A percentile compares a stretch with the other conserved stretches of the same genome.
phyloP scores from a whole-genome alignment of 1,140 invertebrate species.

The Polypedilum pembai region DNA sequence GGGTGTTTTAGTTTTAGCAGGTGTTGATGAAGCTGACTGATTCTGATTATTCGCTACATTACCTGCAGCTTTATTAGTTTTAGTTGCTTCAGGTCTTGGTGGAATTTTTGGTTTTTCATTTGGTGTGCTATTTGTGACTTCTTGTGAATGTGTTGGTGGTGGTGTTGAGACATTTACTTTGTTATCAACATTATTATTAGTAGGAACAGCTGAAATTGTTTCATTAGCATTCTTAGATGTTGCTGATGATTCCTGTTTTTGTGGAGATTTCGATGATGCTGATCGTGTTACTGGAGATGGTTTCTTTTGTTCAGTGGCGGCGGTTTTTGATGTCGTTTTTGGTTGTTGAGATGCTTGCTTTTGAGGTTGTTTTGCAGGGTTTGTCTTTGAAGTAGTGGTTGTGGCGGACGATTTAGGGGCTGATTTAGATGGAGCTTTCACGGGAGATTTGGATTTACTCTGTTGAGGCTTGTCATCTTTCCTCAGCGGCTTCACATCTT shows the following conservation, averaged over 20 bases:
- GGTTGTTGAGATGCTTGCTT: background rate
- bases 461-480: background rate
- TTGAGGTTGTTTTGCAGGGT: background rate
- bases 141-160: background rate
- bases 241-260: background rate
- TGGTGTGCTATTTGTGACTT: background rate
- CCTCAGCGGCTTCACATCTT: constrained; percentile 4
- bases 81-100: background rate
- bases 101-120: constrained; percentile 2
- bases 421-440: background rate
- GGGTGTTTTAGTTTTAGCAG: background rate
- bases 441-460: background rate
- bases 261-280: background rate
- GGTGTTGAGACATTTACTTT: background rate
- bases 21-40: background rate
- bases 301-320: background rate
- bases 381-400: background rate
- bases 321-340: background rate
- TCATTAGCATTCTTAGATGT: background rate
- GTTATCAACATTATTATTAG: background rate
- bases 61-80: background rate
- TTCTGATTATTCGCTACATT: constrained; percentile 1
- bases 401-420: background rate
- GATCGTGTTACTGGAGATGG: background rate
- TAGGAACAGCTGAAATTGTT: background rate